Evolutionary conservation across 2,888 invertebrate species (phyloP).

Genomic region (Amorpha juglandis): DNA sequence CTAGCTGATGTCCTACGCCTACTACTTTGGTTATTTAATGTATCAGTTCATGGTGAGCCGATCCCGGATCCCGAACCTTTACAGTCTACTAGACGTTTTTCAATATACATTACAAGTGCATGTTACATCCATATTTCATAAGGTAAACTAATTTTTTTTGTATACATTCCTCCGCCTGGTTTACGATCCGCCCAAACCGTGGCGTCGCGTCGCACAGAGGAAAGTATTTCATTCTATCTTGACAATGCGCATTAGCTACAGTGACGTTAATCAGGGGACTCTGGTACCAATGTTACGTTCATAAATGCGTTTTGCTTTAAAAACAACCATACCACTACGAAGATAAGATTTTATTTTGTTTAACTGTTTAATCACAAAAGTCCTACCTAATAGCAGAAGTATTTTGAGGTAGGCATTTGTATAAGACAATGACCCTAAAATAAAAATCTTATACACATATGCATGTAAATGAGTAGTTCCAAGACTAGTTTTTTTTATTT

Average conservation of each 20-base stretch:
- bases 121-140: slow-evolving; percentile 14
- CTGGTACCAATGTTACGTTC: neutral
- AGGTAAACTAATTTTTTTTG: slow-evolving; percentile 12
- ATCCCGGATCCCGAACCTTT: neutral
- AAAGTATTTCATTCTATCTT: slow-evolving; percentile 22
- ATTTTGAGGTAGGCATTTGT: neutral
- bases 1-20: neutral
- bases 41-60: neutral
- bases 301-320: neutral
- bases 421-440: slow-evolving; percentile 1
- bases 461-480: neutral
- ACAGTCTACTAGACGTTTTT: neutral
- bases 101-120: neutral
- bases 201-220: slow-evolving; percentile 13
- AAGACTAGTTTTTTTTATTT: neutral
- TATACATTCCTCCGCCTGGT: slow-evolving; percentile 15
- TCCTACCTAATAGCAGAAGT: neutral
- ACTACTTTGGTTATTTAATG: neutral
- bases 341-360: neutral
- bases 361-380: neutral
- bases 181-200: slow-evolving; percentile 10
- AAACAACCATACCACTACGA: slow-evolving; percentile 8
- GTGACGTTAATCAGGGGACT: neutral
- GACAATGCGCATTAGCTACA: slow-evolving; percentile 15
- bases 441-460: neutral